Conservation (phyloP, 1,140 invertebrate species). For the Bombus superbus region DNA sequence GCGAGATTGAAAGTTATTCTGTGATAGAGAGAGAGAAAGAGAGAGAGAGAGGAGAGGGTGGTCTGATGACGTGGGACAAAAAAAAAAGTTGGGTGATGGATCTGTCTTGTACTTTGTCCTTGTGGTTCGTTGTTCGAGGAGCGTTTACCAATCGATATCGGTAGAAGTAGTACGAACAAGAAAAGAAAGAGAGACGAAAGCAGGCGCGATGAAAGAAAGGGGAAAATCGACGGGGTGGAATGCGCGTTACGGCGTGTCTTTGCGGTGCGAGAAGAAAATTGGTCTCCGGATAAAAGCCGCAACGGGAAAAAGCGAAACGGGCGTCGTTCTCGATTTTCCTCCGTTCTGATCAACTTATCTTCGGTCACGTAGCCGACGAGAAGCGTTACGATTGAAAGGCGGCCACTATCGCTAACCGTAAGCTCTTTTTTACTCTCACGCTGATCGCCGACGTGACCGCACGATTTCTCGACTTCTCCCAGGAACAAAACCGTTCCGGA, state of each 20-base stretch:
- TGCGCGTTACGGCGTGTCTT: background rate
- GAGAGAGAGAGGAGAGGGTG: no score
- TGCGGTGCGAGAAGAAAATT: conserved; percentile 4
- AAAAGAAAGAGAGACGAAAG: background rate
- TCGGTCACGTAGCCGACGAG: conserved; percentile 27
- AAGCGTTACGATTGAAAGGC: conserved; percentile 34
- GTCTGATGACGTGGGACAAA: background rate
- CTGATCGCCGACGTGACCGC: conserved; percentile 36
- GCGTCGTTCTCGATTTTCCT: background rate
- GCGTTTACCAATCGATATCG: background rate
- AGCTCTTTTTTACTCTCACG: conserved; percentile 10
- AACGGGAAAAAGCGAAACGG: background rate
- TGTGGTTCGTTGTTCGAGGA: background rate
- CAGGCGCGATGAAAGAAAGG: background rate
- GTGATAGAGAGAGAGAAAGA: no score
- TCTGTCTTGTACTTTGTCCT: background rate
- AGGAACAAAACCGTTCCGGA: background rate
- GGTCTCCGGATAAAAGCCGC: conserved; percentile 10
- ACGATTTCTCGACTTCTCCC: background rate
- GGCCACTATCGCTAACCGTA: conserved; percentile 29
- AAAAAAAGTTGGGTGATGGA: background rate
- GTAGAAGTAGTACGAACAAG: background rate
- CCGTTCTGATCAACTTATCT: conserved; percentile 32
- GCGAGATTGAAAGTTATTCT: no score
- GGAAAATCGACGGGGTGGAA: background rate